Evolutionary conservation across 2,888 invertebrate species (phyloP).

Genomic region (Sinotaia quadrata): DNA sequence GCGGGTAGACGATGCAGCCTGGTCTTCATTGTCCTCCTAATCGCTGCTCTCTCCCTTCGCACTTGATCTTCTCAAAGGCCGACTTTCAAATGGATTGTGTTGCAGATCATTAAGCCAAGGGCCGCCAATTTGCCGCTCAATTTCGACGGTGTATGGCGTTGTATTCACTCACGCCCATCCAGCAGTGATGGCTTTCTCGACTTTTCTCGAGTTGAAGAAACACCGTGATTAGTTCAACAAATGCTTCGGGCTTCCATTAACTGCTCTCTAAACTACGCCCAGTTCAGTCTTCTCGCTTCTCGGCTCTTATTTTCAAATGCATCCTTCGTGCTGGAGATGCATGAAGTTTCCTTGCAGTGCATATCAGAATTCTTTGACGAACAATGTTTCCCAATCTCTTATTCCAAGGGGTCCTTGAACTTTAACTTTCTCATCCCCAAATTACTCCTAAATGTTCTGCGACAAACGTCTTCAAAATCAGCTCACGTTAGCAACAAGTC

Average conservation of each 20-base stretch:
- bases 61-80: slow-evolving; percentile 1
- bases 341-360: no score
- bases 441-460: no score
- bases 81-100: neutral
- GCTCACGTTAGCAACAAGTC: no score
- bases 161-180: neutral
- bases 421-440: no score
- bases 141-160: neutral
- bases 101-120: neutral
- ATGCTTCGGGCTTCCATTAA: neutral
- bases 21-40: neutral
- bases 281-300: neutral
- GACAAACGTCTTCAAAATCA: no score
- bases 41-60: neutral
- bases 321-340: no score
- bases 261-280: neutral
- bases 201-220: neutral
- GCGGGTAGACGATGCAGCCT: neutral
- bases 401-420: no score
- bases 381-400: no score
- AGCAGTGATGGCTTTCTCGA: neutral
- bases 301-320: no score
- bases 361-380: no score
- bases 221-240: neutral
- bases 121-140: slow-evolving; percentile 3